Percentiles rank a stretch among this genome's conserved stretches.
Evolutionary conservation across 1,140 invertebrate genomes (phyloP).

Genomic region (roundworm (Caenorhabditis elegans)): WBcel235 BX284602.5:8345501-8346000

Average conservation of each 20-base stretch:
- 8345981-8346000: not conserved
- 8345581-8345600: not conserved
- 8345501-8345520: not conserved
- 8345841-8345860: conserved; percentile 9
- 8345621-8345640: not conserved
- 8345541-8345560: not conserved
- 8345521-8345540: not conserved
- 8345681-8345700: not conserved
- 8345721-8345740: conserved; percentile 4
- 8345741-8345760: not conserved
- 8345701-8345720: not conserved
- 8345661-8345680: not conserved
- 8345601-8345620: not conserved
- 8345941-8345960: conserved; percentile 25
- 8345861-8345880: not conserved
- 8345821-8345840: not conserved
- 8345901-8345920: not conserved
- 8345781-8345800: not conserved
- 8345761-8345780: conserved; percentile 21
- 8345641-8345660: not conserved
- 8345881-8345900: not conserved
- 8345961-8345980: not conserved
- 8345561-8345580: conserved; percentile 23
- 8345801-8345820: not conserved
- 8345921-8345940: not conserved